A percentile compares a stretch with the other conserved stretches of the same genome.
Conservation (phyloP, 2,888 invertebrate species). For the Halictus ligatus region DNA sequence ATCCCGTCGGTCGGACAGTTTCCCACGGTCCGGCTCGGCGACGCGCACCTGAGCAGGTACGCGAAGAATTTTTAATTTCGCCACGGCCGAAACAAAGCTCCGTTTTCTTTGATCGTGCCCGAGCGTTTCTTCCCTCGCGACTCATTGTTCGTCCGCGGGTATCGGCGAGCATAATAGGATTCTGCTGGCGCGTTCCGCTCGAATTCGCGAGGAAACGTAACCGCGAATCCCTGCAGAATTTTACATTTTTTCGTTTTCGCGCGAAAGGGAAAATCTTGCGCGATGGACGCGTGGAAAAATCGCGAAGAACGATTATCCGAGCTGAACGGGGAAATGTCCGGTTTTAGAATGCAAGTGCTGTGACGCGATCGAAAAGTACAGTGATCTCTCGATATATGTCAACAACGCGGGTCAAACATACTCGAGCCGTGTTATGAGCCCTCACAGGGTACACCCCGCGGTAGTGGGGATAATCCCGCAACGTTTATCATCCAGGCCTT, state of each 20-base stretch:
- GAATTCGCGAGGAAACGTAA: background rate
- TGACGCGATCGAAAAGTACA: too few species aligned
- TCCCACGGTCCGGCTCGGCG: background rate
- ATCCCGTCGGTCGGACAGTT: too few species aligned
- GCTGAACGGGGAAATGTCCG: too few species aligned
- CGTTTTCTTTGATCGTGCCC: background rate
- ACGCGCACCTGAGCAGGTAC: background rate
- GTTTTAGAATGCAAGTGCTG: too few species aligned
- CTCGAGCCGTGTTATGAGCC: too few species aligned
- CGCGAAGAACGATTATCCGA: background rate
- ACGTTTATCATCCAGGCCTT: too few species aligned
- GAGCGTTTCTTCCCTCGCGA: background rate
- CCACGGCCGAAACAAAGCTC: background rate
- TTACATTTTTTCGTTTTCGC: too few species aligned
- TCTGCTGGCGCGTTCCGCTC: background rate
- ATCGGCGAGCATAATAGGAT: background rate
- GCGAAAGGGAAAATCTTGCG: background rate
- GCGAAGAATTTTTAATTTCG: constrained; percentile 4
- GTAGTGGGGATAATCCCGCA: too few species aligned
- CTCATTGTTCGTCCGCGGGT: background rate
- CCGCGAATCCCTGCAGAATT: background rate
- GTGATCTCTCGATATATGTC: too few species aligned
- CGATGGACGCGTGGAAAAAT: background rate
- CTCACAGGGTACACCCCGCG: too few species aligned
- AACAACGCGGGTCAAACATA: too few species aligned